Evolutionary conservation across 2,888 invertebrate genomes (phyloP), one percentile per base, ranked within the genome.

Genomic region (Kuschelorhynchus macadamiae): DNA sequence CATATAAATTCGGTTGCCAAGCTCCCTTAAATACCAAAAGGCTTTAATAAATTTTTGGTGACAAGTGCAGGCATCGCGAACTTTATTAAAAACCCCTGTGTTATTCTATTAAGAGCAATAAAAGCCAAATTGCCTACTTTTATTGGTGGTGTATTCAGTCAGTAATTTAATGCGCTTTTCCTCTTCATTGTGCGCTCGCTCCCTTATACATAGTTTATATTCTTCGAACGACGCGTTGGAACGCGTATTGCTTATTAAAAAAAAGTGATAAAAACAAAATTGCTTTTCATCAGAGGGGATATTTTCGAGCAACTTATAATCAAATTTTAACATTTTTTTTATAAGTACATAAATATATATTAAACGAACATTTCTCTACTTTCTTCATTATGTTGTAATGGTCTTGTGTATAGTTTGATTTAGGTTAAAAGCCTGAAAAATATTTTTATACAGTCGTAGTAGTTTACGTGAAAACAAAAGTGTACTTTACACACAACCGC

Each of bases 41-140:
- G 64, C 56, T 49, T 39, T 57, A 44, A 67, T 67, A 67, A 67
- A 67, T 67, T 67, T 30, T 36, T 25, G 52, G 67, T 67, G 67
- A 62, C 67, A 67, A 67, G 62, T 67, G 46, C 67, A 57, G 67
- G 44, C 57, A 67, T 62, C 56, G 67, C 62, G 57, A 62, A 67
- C 62, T 67, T 62, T 63, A 67, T 67, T 67, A 67, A 67, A 67
- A 67, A 57, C 41, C 39, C 46, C 61, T 47, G 67, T 53, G 55
- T 67, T 67, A 67, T 67, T 67, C 67, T 61, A 67, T 67, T 67
- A 67, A 67, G 61, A 47, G 61, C 49, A 49, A 56, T 67, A 67
- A 67, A 67, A 47, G 49, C 55, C 66, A 60, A 67, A 67, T 65
- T 65, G 65, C 50, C 44, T 59, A 65, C 65, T 65, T 65, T 65